Evolutionary conservation across 2,888 invertebrate genomes (phyloP).

Genomic region (Philaethria dido): DNA sequence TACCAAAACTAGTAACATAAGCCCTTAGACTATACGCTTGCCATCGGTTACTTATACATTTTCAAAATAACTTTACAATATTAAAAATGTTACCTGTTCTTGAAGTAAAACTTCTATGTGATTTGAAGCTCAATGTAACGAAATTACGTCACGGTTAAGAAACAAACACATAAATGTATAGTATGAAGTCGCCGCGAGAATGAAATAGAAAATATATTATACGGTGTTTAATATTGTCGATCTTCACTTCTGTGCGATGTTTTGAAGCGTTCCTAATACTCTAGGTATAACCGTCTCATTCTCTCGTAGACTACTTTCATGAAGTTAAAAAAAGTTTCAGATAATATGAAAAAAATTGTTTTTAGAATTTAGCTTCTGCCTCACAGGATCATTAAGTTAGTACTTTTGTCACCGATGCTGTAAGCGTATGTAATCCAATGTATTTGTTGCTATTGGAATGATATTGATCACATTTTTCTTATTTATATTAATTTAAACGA

Average conservation of each 20-base stretch:
- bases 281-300: no score
- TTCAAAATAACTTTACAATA: not conserved
- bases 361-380: not conserved
- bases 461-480: not conserved
- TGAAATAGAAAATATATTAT: no score
- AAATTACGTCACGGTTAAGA: no score
- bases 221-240: no score
- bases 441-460: conserved; percentile 25
- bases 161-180: no score
- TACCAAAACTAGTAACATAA: conserved; percentile 75
- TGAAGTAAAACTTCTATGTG: not conserved
- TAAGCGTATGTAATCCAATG: conserved; percentile 2
- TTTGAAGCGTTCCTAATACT: no score
- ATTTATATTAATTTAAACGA: conserved; percentile 11
- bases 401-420: not conserved
- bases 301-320: no score
- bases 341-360: not conserved
- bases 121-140: no score
- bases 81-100: not conserved
- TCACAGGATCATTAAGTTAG: not conserved
- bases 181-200: no score
- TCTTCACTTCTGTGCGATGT: no score
- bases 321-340: no score
- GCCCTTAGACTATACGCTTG: conserved; percentile 48
- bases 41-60: conserved; percentile 12